Evolutionary conservation across 2,797 vertebrate species (phyloP).

Genomic region (Mormyrus hasselquistii): DNA sequence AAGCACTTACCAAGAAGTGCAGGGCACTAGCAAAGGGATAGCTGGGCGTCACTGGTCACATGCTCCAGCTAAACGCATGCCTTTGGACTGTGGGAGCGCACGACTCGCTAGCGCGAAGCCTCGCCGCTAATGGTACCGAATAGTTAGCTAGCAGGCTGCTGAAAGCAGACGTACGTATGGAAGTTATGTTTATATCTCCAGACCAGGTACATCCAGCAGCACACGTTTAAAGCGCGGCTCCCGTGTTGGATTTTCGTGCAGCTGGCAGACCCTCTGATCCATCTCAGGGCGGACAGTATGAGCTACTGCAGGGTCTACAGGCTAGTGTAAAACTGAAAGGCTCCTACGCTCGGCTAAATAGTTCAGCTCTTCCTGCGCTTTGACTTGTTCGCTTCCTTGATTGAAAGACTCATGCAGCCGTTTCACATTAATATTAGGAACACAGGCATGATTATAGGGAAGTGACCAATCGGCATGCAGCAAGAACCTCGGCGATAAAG

Average conservation of each 20-base stretch:
- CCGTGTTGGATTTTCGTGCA: background rate
- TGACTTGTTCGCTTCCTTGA: background rate
- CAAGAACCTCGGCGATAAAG: background rate
- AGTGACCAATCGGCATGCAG: background rate
- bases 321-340: background rate
- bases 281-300: background rate
- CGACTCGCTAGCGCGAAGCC: background rate
- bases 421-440: background rate
- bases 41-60: background rate
- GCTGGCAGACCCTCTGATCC: background rate
- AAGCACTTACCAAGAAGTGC: background rate
- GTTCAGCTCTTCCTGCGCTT: background rate
- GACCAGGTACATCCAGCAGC: background rate
- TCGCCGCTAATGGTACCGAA: background rate
- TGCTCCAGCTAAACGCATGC: background rate
- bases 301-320: background rate
- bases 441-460: background rate
- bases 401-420: background rate
- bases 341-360: background rate
- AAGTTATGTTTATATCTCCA: background rate
- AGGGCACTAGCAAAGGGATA: background rate
- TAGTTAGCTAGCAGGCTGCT: background rate
- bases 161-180: background rate
- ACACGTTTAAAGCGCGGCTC: background rate
- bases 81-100: background rate